Evolutionary conservation across 1,140 invertebrate genomes (phyloP).

Genomic region (Coenobita brevimanus): DNA sequence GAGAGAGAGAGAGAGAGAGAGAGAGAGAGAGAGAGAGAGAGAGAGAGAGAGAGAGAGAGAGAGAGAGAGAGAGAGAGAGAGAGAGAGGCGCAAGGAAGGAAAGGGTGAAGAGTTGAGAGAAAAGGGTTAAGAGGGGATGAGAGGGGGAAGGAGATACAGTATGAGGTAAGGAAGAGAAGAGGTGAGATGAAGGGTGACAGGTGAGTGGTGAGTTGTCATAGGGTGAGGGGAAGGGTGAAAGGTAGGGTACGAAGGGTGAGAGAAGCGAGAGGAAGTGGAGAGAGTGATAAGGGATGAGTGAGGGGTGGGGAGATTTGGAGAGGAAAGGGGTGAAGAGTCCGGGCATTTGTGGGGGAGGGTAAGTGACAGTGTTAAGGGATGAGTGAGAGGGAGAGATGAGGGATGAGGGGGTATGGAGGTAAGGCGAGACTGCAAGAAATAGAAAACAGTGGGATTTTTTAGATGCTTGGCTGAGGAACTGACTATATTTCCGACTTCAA

Average conservation of each 20-base stretch:
- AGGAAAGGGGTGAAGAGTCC: too few relatives aligned
- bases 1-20: neutral
- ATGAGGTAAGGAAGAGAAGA: too few relatives aligned
- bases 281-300: neutral
- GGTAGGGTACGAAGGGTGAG: neutral
- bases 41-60: neutral
- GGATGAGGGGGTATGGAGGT: too few relatives aligned
- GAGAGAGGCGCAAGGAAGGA: neutral
- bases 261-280: neutral
- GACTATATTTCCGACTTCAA: too few relatives aligned
- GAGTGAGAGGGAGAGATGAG: too few relatives aligned
- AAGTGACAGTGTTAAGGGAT: too few relatives aligned
- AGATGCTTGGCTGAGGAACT: too few relatives aligned
- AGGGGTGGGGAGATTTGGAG: too few relatives aligned
- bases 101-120: neutral
- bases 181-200: neutral
- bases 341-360: too few relatives aligned
- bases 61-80: neutral
- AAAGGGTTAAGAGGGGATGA: neutral
- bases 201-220: neutral
- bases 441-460: too few relatives aligned
- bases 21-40: neutral
- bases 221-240: neutral
- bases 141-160: neutral
- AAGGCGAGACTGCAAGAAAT: too few relatives aligned